These are phyloP conservation scores for Propithecus coquereli DNA, from an alignment of 2,113 vertebrate species.

Conservation along the genomic window DNA sequence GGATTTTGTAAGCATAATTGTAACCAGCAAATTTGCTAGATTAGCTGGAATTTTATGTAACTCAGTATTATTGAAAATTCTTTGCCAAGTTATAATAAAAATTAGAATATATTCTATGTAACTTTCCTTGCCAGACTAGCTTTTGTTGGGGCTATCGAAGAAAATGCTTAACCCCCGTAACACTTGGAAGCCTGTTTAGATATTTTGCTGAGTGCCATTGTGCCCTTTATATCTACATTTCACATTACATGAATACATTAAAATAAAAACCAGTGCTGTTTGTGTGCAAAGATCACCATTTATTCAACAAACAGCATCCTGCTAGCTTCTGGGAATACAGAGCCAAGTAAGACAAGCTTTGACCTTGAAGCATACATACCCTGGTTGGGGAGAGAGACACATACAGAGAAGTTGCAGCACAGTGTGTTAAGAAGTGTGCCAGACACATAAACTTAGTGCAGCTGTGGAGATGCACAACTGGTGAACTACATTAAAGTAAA, in stretches of 20 bases:
- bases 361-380: too few species aligned
- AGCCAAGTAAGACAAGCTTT: background rate
- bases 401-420: background rate
- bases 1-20: background rate
- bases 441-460: accelerated
- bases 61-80: background rate
- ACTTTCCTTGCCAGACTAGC: background rate
- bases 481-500: background rate
- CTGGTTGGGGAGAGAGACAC: background rate
- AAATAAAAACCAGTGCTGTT: background rate
- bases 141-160: background rate
- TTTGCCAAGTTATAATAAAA: background rate
- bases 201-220: background rate
- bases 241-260: background rate
- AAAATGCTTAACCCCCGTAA: background rate
- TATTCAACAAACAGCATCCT: background rate
- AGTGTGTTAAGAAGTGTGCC: background rate
- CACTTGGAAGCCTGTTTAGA: background rate
- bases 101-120: background rate
- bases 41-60: background rate
- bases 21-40: background rate
- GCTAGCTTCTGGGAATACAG: background rate
- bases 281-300: background rate
- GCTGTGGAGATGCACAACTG: background rate
- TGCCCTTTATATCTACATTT: background rate